Evolutionary conservation across 2,113 vertebrate species (phyloP).

Genomic region (Pipra filicauda): DNA sequence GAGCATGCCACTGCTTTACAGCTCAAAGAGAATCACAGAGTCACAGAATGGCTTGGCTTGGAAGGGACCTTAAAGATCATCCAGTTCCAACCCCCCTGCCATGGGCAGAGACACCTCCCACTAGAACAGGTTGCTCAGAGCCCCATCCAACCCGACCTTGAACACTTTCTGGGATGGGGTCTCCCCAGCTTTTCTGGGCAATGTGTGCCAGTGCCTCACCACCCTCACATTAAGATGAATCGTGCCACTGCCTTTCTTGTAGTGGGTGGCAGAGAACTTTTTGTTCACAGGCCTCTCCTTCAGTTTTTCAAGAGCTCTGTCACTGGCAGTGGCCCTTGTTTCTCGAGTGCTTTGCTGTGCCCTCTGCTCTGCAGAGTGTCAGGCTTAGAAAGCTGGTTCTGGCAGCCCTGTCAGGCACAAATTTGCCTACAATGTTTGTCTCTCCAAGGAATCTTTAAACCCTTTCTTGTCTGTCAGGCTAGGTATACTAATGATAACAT

Average conservation of each 20-base stretch:
- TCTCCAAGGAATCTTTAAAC: conserved; percentile 44
- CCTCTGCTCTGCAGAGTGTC: neutral
- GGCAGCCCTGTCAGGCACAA: neutral
- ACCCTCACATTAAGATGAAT: neutral
- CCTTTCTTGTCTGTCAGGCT: conserved; percentile 47
- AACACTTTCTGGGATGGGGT: neutral
- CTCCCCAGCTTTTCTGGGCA: neutral
- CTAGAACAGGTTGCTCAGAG: neutral
- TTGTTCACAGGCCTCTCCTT: neutral
- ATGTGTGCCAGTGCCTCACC: neutral
- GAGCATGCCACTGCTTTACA: fast-evolving
- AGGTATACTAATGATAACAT: conserved; percentile 39
- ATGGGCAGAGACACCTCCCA: neutral
- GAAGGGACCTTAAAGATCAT: neutral
- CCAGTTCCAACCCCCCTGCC: neutral
- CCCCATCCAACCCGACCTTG: neutral
- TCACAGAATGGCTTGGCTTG: neutral
- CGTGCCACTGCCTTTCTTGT: neutral
- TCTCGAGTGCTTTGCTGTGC: neutral
- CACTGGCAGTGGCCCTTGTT: neutral
- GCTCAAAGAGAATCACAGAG: neutral
- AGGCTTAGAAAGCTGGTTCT: conserved; percentile 19
- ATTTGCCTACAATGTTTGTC: conserved; percentile 32
- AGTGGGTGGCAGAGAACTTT: neutral
- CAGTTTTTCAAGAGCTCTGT: neutral